phyloP scores from a whole-genome alignment of 2,888 invertebrate species.

The Lepetodrilus schrolli region DNA sequence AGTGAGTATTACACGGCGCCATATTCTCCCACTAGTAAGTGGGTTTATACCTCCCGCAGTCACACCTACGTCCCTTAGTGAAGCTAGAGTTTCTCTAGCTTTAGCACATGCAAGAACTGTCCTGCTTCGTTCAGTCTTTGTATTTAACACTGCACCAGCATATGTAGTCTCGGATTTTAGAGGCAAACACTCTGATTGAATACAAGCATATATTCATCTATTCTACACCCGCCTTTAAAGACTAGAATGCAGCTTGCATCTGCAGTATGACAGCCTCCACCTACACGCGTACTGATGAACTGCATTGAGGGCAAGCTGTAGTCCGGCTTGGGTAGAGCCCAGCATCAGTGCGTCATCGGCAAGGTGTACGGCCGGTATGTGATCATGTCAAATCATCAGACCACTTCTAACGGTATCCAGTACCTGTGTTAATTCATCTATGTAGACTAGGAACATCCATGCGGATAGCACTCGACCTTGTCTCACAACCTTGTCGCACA shows the following conservation, averaged over 20 bases:
- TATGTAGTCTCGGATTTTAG: not conserved
- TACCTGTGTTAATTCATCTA: not conserved
- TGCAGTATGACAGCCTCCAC: not conserved
- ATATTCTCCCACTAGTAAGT: not conserved
- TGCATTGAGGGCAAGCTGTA: not conserved
- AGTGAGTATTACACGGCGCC: not conserved
- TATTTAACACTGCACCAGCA: not conserved
- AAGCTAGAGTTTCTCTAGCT: not conserved
- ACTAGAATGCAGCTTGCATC: not conserved
- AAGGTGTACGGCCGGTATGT: not conserved
- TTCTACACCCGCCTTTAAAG: not conserved
- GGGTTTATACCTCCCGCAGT: not conserved
- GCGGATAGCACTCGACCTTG: not conserved
- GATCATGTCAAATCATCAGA: not conserved
- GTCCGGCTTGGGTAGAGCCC: not conserved
- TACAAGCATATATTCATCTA: not conserved
- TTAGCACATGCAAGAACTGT: not conserved
- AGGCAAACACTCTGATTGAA: not conserved
- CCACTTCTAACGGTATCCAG: not conserved
- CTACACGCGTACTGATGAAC: not conserved
- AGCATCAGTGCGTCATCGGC: not conserved
- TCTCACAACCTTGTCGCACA: not conserved
- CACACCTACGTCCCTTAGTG: not conserved
- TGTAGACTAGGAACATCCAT: not conserved
- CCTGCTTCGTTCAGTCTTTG: not conserved